Percentiles rank a stretch among this genome's conserved stretches.
Conservation (phyloP, 2,888 invertebrate species). For the Agapetus fuscipes region DNA sequence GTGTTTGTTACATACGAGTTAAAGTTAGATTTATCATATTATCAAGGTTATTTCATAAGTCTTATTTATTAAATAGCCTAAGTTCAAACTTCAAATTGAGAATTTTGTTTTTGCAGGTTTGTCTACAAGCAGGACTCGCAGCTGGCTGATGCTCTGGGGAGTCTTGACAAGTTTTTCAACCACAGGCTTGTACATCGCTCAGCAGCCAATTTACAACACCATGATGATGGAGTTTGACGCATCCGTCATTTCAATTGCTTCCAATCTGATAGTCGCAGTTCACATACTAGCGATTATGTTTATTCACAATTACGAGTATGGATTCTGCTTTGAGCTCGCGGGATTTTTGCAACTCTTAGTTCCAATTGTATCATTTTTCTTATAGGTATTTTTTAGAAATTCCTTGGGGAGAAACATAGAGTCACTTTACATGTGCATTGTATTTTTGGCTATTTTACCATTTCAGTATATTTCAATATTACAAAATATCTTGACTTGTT, state of each 20-base stretch:
- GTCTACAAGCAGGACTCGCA: conserved; percentile 31
- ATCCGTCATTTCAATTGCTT: conserved; percentile 37
- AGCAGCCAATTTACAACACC: conserved; percentile 37
- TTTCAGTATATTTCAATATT: too few relatives aligned
- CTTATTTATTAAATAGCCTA: too few relatives aligned
- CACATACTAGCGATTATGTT: conserved; percentile 37
- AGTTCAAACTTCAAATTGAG: too few relatives aligned
- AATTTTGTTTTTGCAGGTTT: conserved; percentile 30
- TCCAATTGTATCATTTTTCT: conserved; percentile 6
- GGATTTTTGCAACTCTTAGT: conserved; percentile 29
- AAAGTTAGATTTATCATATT: too few relatives aligned
- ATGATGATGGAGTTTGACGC: conserved; percentile 40
- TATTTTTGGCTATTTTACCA: too few relatives aligned
- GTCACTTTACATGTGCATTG: too few relatives aligned
- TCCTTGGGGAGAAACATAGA: too few relatives aligned
- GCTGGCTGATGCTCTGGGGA: conserved; percentile 37
- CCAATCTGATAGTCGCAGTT: conserved; percentile 34
- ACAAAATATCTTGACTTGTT: too few relatives aligned
- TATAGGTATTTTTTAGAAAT: too few relatives aligned
- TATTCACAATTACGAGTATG: conserved; percentile 33
- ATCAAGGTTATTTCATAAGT: too few relatives aligned
- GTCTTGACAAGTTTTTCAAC: conserved; percentile 37
- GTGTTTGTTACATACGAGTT: too few relatives aligned
- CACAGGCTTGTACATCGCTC: conserved; percentile 34
- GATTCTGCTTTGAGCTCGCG: conserved; percentile 36